These are phyloP conservation scores for Stenodera caucasica DNA, from an alignment of 2,888 invertebrate species.

Conservation along the genomic window DNA sequence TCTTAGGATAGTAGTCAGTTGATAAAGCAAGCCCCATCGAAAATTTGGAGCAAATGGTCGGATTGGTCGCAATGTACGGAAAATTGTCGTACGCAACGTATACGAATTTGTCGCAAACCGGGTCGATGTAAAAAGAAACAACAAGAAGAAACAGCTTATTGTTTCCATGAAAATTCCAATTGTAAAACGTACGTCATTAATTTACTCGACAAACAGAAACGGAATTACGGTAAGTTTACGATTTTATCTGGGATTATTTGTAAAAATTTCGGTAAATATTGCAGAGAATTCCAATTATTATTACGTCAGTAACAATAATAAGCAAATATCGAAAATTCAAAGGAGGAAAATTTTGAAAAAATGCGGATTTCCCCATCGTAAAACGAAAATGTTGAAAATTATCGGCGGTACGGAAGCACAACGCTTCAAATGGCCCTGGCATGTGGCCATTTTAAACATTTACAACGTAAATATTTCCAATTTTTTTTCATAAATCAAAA, in stretches of 20 bases:
- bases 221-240: constrained; percentile 25
- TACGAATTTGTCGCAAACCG: constrained; percentile 74
- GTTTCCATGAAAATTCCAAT: constrained; percentile 78
- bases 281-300: neutral
- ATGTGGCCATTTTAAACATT: constrained; percentile 85
- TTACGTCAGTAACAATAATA: constrained; percentile 21
- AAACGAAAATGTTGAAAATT: constrained; percentile 68
- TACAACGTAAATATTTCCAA: constrained; percentile 63
- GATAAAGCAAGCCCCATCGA: constrained; percentile 43
- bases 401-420: constrained; percentile 82
- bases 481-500: neutral
- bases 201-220: constrained; percentile 48
- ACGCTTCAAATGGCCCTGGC: constrained; percentile 92
- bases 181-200: constrained; percentile 71
- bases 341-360: constrained; percentile 30
- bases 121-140: constrained; percentile 76
- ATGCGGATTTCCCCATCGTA: constrained; percentile 47
- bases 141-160: constrained; percentile 81
- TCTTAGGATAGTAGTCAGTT: constrained; percentile 47
- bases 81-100: constrained; percentile 77
- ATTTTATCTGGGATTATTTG: neutral
- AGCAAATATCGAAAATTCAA: constrained; percentile 29
- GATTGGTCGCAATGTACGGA: constrained; percentile 80
- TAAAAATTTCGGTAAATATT: neutral
- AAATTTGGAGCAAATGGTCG: constrained; percentile 77